phyloP scores from a whole-genome alignment of 2,888 invertebrate species.

The Torymus auratus region DNA sequence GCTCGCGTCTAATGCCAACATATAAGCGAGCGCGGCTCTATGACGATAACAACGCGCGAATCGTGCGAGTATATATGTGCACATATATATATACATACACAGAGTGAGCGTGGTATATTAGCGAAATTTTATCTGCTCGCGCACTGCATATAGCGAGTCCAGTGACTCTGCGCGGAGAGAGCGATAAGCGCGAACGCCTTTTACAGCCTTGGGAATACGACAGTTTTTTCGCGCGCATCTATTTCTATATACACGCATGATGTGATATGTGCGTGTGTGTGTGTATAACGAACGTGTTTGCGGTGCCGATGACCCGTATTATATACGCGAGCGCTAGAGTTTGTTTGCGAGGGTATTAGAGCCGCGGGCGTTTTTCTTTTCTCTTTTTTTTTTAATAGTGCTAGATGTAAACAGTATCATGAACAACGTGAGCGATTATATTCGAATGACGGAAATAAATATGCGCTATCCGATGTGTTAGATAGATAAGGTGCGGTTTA shows the following conservation, averaged over 20 bases:
- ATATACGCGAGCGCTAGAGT: too few relatives aligned
- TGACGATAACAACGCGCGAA: slow-evolving; percentile 65
- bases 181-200: slow-evolving; percentile 23
- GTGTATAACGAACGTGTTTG: too few relatives aligned
- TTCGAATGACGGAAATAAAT: too few relatives aligned
- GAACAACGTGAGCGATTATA: too few relatives aligned
- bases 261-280: too few relatives aligned
- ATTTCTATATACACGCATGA: neutral
- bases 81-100: neutral
- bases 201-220: slow-evolving; percentile 19
- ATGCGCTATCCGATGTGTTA: too few relatives aligned
- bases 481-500: too few relatives aligned
- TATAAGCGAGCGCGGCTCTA: slow-evolving; percentile 64
- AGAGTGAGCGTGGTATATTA: slow-evolving; percentile 8
- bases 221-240: neutral
- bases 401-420: too few relatives aligned
- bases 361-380: too few relatives aligned
- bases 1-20: slow-evolving; percentile 20
- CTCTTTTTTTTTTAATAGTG: too few relatives aligned
- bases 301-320: too few relatives aligned
- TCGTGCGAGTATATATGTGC: neutral
- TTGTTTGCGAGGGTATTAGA: too few relatives aligned
- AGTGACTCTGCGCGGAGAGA: slow-evolving; percentile 12
- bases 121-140: slow-evolving; percentile 51
- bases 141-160: slow-evolving; percentile 11